Percentiles rank a stretch among this genome's conserved stretches.
Evolutionary conservation across 2,888 invertebrate genomes (phyloP).

Genomic region (Imbricaverruca yamaguchii): DNA sequence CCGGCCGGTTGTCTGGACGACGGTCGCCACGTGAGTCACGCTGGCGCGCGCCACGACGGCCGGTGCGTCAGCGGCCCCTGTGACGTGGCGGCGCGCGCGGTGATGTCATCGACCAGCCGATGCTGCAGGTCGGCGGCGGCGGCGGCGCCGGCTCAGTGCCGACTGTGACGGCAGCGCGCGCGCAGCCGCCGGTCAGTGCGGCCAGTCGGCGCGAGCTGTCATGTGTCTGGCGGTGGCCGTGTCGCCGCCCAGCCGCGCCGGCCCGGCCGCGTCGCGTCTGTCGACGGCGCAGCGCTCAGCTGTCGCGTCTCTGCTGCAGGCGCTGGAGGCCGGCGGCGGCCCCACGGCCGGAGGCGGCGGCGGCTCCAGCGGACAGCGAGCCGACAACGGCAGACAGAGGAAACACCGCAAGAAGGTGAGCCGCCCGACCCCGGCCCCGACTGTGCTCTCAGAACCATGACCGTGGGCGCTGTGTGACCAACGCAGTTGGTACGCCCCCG

Average conservation of each 20-base stretch:
- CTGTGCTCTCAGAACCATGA: no score
- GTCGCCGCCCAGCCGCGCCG: not conserved
- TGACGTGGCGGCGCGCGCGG: not conserved
- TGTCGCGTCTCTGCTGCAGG: not conserved
- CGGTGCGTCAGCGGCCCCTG: not conserved
- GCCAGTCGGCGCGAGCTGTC: not conserved
- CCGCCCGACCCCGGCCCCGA: not conserved
- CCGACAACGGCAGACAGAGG: not conserved
- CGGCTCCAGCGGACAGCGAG: not conserved
- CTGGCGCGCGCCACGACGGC: not conserved
- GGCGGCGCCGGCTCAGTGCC: not conserved
- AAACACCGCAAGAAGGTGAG: not conserved
- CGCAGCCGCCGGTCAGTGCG: not conserved
- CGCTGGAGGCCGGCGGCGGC: constrained; percentile 1
- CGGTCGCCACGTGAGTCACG: not conserved
- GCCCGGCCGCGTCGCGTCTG: not conserved
- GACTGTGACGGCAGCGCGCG: not conserved
- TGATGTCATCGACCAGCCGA: not conserved
- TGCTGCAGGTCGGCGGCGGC: not conserved
- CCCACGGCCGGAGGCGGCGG: not conserved
- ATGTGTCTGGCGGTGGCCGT: constrained; percentile 3
- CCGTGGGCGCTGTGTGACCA: no score
- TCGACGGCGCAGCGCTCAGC: not conserved
- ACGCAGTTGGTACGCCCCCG: no score
- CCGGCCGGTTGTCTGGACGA: not conserved